phyloP scores from a whole-genome alignment of 2,797 vertebrate species.

The Neopelma chrysocephalum region DNA sequence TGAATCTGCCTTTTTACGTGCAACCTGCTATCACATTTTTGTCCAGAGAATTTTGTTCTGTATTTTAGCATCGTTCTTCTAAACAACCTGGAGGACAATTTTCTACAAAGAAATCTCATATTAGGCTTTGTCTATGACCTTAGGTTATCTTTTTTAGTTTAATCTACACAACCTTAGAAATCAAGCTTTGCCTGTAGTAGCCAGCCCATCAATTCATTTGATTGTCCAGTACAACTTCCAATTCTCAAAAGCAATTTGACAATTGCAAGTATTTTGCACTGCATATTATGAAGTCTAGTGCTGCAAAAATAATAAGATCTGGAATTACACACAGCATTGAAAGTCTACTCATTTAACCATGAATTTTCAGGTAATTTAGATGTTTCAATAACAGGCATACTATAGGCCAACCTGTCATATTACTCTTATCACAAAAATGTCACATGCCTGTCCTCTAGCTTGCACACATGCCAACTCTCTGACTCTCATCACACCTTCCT shows the following conservation, averaged over 20 bases:
- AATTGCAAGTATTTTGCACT: conserved; percentile 22
- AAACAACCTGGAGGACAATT: conserved; percentile 45
- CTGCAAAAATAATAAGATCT: conserved; percentile 28
- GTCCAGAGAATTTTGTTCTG: not conserved
- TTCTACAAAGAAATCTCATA: conserved; percentile 53
- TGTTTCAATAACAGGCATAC: conserved; percentile 32
- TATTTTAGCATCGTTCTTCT: conserved; percentile 55
- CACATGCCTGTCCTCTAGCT: not conserved
- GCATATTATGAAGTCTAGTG: not conserved
- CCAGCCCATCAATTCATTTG: conserved; percentile 50
- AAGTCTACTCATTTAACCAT: conserved; percentile 6
- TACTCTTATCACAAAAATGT: conserved; percentile 12
- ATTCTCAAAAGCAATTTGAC: conserved; percentile 63
- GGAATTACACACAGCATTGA: not conserved
- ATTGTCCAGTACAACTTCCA: conserved; percentile 53
- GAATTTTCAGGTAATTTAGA: conserved; percentile 15
- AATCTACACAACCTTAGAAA: conserved; percentile 48
- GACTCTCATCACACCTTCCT: not conserved
- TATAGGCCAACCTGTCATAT: not conserved
- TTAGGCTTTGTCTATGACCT: conserved; percentile 55
- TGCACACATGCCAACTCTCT: not conserved
- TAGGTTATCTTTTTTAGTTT: conserved; percentile 46
- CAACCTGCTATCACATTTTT: conserved; percentile 28
- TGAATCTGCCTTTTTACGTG: not conserved
- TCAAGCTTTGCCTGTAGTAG: conserved; percentile 35